Conservation (phyloP, 2,797 vertebrate genomes). For the Neoniphon sammara region DNA sequence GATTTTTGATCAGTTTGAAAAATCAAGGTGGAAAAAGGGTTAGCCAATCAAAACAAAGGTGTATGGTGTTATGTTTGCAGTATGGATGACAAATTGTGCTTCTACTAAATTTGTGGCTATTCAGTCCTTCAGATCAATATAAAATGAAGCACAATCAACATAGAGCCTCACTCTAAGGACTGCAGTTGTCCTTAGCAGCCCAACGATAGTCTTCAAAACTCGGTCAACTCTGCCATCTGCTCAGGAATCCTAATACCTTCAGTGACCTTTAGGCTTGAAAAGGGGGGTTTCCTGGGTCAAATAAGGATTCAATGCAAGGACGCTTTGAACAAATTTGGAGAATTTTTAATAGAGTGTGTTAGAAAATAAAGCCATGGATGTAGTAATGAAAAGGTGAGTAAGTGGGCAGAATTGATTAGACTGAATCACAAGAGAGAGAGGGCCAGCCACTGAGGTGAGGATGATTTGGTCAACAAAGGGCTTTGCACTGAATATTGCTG, state of each 20-base stretch:
- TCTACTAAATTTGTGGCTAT: too few relatives aligned
- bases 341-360: neutral
- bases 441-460: neutral
- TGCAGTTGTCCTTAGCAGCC: constrained; percentile 1
- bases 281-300: neutral
- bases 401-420: neutral
- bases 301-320: neutral
- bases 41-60: neutral
- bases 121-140: neutral
- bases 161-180: neutral
- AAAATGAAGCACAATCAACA: constrained; percentile 48
- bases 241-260: constrained; percentile 64
- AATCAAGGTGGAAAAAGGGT: neutral
- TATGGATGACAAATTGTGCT: neutral
- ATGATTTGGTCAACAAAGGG: constrained; percentile 8
- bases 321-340: too few relatives aligned
- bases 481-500: neutral
- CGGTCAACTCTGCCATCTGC: constrained; percentile 73
- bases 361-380: neutral
- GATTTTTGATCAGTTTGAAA: neutral
- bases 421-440: constrained; percentile 15
- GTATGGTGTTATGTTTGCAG: too few relatives aligned
- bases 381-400: neutral
- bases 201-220: constrained; percentile 37
- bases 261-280: constrained; percentile 39